A percentile compares a stretch with the other conserved stretches of the same genome.
phyloP scores from a whole-genome alignment of 35 echinoderm and acorn worm species.

The Ptychodera flava region DNA sequence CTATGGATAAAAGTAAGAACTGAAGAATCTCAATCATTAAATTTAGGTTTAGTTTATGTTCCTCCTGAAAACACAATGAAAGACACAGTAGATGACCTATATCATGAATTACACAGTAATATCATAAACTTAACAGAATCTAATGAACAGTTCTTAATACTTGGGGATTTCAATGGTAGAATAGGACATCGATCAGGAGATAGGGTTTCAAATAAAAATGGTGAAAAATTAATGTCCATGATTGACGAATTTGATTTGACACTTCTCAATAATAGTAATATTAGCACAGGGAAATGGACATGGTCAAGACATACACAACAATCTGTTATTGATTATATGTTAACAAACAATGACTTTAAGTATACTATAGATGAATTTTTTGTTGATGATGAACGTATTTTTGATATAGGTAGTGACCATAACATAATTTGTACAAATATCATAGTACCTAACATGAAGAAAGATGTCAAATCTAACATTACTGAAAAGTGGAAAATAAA shows the following conservation, averaged over 20 bases:
- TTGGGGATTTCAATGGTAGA: constrained; percentile 17
- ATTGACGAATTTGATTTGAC: neutral
- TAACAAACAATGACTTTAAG: neutral
- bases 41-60: constrained; percentile 22
- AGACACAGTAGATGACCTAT: constrained; percentile 11
- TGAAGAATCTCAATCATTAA: neutral
- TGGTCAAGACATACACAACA: constrained; percentile 5
- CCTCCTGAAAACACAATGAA: neutral
- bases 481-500: neutral
- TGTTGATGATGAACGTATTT: neutral
- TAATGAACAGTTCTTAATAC: neutral
- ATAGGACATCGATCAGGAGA: constrained; percentile 3
- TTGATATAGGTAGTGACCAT: constrained; percentile 15
- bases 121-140: neutral
- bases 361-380: constrained; percentile 2
- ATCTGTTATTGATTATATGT: constrained; percentile 11
- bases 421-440: neutral
- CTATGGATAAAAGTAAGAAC: constrained; percentile 17
- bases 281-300: neutral
- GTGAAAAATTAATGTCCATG: neutral
- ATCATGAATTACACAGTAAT: neutral
- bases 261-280: neutral
- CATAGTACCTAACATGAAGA: neutral
- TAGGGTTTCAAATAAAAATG: neutral
- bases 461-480: neutral